A percentile compares a stretch with the other conserved stretches of the same genome.
phyloP scores from a whole-genome alignment of 2,888 invertebrate genomes.

The Coleophora flavipennella region DNA sequence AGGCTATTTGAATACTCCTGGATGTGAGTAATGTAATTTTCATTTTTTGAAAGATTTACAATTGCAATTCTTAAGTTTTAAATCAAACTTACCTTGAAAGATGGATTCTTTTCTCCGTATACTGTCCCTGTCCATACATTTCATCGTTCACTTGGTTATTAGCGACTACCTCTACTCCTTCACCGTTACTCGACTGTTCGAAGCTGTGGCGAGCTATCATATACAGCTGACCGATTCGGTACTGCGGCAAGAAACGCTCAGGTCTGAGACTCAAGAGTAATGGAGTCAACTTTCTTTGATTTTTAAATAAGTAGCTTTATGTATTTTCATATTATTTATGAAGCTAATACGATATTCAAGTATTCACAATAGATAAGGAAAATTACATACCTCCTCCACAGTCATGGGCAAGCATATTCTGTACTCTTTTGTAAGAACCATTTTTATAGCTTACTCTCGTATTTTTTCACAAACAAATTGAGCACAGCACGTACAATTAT shows the following conservation, averaged over 20 bases:
- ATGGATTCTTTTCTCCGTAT: constrained; percentile 92
- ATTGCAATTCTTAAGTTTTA: too few species aligned
- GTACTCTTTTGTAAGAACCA: constrained; percentile 92
- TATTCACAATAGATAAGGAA: not conserved
- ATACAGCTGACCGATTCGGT: constrained; percentile 91
- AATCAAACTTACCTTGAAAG: constrained; percentile 79
- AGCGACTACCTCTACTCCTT: constrained; percentile 92
- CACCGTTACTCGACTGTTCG: constrained; percentile 91
- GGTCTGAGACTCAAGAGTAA: too few species aligned
- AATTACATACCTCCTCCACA: constrained; percentile 85
- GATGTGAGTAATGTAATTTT: too few species aligned
- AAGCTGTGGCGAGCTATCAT: constrained; percentile 96
- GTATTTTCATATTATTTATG: too few species aligned
- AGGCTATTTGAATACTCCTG: too few species aligned
- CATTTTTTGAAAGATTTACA: too few species aligned
- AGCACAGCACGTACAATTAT: not conserved
- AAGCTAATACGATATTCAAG: too few species aligned
- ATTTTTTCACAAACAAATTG: not conserved
- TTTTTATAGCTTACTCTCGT: constrained; percentile 33
- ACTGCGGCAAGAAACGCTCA: constrained; percentile 65
- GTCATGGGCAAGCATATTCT: constrained; percentile 94
- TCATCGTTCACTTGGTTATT: constrained; percentile 86
- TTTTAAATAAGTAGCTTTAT: too few species aligned
- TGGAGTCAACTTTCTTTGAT: too few species aligned
- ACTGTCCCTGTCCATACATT: constrained; percentile 87